Conservation (phyloP, 92 coral and sea anemone species). For the Scolanthus callimorphus region DNA sequence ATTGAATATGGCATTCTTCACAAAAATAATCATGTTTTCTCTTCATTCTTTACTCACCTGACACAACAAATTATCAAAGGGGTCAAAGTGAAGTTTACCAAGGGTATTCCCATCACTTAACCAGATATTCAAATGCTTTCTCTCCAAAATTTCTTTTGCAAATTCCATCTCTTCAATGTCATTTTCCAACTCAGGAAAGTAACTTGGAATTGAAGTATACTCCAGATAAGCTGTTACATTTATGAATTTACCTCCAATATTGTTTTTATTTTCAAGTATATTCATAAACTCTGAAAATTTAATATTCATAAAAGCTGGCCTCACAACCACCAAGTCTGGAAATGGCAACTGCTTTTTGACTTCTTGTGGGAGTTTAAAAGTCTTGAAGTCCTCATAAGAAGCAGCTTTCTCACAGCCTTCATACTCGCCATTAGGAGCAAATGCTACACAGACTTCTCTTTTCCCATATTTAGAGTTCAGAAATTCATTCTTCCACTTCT, state of each 20-base stretch:
- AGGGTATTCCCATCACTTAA: conserved; percentile 85
- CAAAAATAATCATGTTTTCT: neutral
- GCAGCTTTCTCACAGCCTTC: conserved; percentile 82
- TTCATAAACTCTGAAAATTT: conserved; percentile 64
- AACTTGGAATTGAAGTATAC: conserved; percentile 73
- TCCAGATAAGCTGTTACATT: conserved; percentile 74
- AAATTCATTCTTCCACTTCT: conserved; percentile 74
- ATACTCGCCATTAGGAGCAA: conserved; percentile 80
- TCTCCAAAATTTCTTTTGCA: conserved; percentile 38
- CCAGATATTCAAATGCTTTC: conserved; percentile 83
- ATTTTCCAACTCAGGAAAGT: conserved; percentile 63
- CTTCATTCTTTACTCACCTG: conserved; percentile 44
- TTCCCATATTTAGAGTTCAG: conserved; percentile 54
- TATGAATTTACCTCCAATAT: neutral
- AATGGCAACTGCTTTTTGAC: conserved; percentile 65
- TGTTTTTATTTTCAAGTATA: conserved; percentile 32
- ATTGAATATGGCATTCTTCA: no score
- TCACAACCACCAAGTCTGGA: conserved; percentile 80
- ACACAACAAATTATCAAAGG: conserved; percentile 81
- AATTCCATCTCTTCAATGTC: conserved; percentile 72
- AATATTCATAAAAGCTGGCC: conserved; percentile 76
- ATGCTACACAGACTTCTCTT: conserved; percentile 64
- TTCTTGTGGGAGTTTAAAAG: conserved; percentile 53
- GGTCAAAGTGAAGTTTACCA: conserved; percentile 89
- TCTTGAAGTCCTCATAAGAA: conserved; percentile 54